Conservation (phyloP, 2,113 vertebrate species). For the Oplegnathus fasciatus region DNA sequence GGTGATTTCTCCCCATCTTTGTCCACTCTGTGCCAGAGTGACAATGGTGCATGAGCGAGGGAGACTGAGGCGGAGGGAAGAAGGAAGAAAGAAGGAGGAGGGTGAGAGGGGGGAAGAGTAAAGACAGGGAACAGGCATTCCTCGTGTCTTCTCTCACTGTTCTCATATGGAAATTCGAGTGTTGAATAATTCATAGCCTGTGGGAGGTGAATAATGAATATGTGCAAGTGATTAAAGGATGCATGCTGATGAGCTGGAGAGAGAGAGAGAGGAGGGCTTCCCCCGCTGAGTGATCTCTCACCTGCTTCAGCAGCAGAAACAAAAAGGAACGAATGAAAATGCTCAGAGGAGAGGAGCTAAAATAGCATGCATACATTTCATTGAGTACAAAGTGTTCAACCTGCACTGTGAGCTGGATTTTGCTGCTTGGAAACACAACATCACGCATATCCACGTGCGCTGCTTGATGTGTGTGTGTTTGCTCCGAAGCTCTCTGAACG, state of each 20-base stretch:
- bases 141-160: slow-evolving; percentile 64
- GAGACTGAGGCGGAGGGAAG: slow-evolving; percentile 17
- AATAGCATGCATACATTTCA: slow-evolving; percentile 18
- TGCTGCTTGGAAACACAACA: not conserved
- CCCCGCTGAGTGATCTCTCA: slow-evolving; percentile 64
- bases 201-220: slow-evolving; percentile 82
- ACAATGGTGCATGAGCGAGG: slow-evolving; percentile 23
- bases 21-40: not conserved
- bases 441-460: not conserved
- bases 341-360: not conserved
- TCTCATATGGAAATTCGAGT: slow-evolving; percentile 64
- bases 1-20: slow-evolving; percentile 9
- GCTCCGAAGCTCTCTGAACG: not conserved
- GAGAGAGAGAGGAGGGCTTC: slow-evolving; percentile 55
- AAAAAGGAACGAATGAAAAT: slow-evolving; percentile 12
- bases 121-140: slow-evolving; percentile 49
- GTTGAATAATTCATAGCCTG: slow-evolving; percentile 82
- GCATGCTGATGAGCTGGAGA: slow-evolving; percentile 70
- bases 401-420: slow-evolving; percentile 4
- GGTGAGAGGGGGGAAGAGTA: not conserved
- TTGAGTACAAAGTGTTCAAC: slow-evolving; percentile 22
- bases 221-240: slow-evolving; percentile 78
- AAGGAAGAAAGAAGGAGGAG: slow-evolving; percentile 9
- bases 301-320: slow-evolving; percentile 35
- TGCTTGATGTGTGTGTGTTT: slow-evolving; percentile 20